Evolutionary conservation across 2,113 vertebrate genomes (phyloP), one percentile per base, ranked within the genome.

Genomic region (Chaetodon trifascialis): DNA sequence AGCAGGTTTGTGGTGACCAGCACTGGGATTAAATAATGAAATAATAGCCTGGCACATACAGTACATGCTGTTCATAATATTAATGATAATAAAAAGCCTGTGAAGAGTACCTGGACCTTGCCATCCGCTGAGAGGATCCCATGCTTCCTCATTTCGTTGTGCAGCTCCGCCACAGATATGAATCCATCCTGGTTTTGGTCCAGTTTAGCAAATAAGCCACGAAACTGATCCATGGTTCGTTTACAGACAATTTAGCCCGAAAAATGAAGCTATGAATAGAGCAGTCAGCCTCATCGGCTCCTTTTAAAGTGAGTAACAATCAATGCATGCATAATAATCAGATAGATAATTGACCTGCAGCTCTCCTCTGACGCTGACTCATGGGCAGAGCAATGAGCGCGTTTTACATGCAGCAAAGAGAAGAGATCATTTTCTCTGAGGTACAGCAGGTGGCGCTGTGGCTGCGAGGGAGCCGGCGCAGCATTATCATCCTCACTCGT

Each of bases 151-250:
- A 95, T 95, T 81, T 95, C 94, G 15, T 66, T 80, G 21, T 91
- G 92, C 19, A 95, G 92, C 84, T 95, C 95, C 11, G 85, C 73
- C n/a, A 93, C 67, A 0, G 93, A 92, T 60, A 95, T 79, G 11
- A 90, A 94, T 12, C 94, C 95, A 88, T 95, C 94, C 6, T 91
- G 59, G 88, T 95, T 84, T 62, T 85, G 85, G 85, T 95, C 95
- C 76, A 95, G 71, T 88, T 94, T 95, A 21, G 44, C 72, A 88
- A 95, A 95, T 55, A 95, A 89, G 17, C 68, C 75, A 11, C 85
- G 91, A 71, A 95, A 95, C 25, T 86, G 90, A 80, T 95, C 93
- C 95, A 95, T 95, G 63, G 2, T 64, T 58, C 4, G 7, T 74
- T 12, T 1, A 19, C 21, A 62, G 7, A 40, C 16, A 51, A 66